Base-by-base conservation (phyloP, 2,797 vertebrate genomes). In the Lemur catta region DNA sequence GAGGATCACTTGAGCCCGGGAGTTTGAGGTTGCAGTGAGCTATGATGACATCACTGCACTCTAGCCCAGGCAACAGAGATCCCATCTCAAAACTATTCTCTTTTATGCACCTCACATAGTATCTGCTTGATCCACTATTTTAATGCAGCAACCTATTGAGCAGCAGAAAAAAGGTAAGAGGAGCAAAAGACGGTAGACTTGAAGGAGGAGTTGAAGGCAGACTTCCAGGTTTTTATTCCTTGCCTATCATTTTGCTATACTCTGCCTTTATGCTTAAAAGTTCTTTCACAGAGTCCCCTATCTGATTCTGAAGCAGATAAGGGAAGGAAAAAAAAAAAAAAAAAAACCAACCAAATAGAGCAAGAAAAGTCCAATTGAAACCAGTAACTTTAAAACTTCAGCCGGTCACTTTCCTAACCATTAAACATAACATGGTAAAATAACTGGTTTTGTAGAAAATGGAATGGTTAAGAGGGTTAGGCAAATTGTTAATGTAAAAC, bases 221-320 rank as follows among this genome's bases (percentile, higher is more conserved):
- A 98, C 98, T 98, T 92, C 98, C 98, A 14, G 99, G 99, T 98
- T 99, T 99, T 98, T 99, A 99, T 57, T 99, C 99, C 89, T 99
- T 99, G 97, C 99, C 99, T 6, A 98, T 72, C 99, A 93, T 99
- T 98, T 97, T 98, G 98, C 97, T 99, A 98, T 99, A 99, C 97
- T 99, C 99, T 6, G 98, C 98, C 98, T 99, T 99, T 93, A 99
- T 95, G 86, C 98, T 98, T 96, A 99, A 98, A 98, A 99, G 99
- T 91, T 99, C 97, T 98, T 99, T 99, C 94, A 99, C 98, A 41
- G 99, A 99, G 90, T 97, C 98, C 90, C 99, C 98, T 87, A 99
- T 97, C 98, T 99, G 98, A 96, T 99, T 99, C 99, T 99, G 95
- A 95, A 89, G 71, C 26, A 94, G 22, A 30, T 98, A 98, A 93